Conservation (phyloP, 2,888 invertebrate species). For the Litoditis marina region DNA sequence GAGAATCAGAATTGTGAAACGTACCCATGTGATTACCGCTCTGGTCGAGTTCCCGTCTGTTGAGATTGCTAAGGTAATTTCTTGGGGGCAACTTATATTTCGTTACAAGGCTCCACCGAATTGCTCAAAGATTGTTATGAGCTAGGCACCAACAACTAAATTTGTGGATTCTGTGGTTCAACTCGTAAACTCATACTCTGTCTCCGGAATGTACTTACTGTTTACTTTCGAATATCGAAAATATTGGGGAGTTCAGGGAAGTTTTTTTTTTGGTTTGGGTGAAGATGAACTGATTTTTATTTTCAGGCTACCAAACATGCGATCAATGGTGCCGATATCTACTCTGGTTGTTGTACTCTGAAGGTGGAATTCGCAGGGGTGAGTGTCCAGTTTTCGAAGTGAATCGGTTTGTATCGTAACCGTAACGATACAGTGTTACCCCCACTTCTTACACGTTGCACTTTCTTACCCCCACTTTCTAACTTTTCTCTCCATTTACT, state of each 20-base stretch:
- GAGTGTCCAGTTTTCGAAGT: slow-evolving; percentile 55
- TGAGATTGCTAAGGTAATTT: slow-evolving; percentile 6
- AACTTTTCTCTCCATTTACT: too few relatives aligned
- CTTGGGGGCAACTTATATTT: not conserved
- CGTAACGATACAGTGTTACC: too few relatives aligned
- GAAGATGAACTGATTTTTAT: not conserved
- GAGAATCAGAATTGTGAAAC: slow-evolving; percentile 79
- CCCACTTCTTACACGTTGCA: not conserved
- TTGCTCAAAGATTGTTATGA: too few relatives aligned
- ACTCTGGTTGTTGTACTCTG: slow-evolving; percentile 96
- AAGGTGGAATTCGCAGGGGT: slow-evolving; percentile 99
- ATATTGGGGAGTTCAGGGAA: not conserved
- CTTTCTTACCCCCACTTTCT: not conserved
- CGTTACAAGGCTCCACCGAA: too few relatives aligned
- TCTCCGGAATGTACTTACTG: too few relatives aligned
- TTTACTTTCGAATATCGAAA: not conserved
- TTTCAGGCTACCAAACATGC: slow-evolving; percentile 78
- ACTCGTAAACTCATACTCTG: too few relatives aligned
- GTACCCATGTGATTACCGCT: slow-evolving; percentile 8
- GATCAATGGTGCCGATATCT: slow-evolving; percentile 96
- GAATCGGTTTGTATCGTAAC: too few relatives aligned
- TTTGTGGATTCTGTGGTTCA: too few relatives aligned
- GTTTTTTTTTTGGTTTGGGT: too few relatives aligned
- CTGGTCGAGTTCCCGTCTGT: slow-evolving; percentile 14
- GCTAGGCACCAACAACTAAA: too few relatives aligned